Conservation (phyloP, 30 jellyfish, hydroid and myxozoan species). For the Haliclystus octoradiatus region DNA sequence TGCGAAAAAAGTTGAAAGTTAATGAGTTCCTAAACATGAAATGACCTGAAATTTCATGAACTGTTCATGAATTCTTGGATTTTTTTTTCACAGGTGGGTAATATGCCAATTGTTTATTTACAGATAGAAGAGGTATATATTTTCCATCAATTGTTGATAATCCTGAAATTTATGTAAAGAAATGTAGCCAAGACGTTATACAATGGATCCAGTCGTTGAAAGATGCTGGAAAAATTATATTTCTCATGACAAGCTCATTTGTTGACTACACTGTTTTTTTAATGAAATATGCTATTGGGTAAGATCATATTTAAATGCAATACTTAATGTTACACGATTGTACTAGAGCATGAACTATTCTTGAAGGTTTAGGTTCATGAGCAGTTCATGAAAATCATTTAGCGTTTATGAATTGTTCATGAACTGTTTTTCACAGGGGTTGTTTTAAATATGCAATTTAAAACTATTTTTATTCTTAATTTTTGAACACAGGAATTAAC, state of each 20-base stretch:
- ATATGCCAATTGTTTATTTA: too few species aligned
- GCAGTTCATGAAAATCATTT: too few species aligned
- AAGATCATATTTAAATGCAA: conserved; percentile 2
- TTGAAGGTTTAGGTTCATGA: too few species aligned
- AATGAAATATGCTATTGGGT: conserved; percentile 87
- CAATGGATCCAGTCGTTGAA: conserved; percentile 45
- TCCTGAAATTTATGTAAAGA: conserved; percentile 48
- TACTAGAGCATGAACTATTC: too few species aligned
- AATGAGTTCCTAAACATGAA: too few species aligned
- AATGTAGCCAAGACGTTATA: conserved; percentile 47
- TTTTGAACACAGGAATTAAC: background rate
- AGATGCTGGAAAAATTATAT: conserved; percentile 53
- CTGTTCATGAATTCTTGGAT: too few species aligned
- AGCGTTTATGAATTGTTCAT: too few species aligned
- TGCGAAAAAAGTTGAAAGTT: too few species aligned
- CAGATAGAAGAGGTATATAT: conserved; percentile 61
- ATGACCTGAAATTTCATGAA: too few species aligned
- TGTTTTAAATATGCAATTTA: too few species aligned
- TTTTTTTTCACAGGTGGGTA: too few species aligned
- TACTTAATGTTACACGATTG: background rate
- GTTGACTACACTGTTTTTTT: conserved; percentile 50
- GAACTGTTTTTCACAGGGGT: too few species aligned
- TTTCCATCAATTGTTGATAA: conserved; percentile 49
- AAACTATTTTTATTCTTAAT: background rate
- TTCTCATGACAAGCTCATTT: conserved; percentile 68